Percentiles rank a stretch among this genome's conserved stretches.
These are phyloP conservation scores for Eilema depressum DNA, from an alignment of 2,888 invertebrate species.

Conservation along the genomic window DNA sequence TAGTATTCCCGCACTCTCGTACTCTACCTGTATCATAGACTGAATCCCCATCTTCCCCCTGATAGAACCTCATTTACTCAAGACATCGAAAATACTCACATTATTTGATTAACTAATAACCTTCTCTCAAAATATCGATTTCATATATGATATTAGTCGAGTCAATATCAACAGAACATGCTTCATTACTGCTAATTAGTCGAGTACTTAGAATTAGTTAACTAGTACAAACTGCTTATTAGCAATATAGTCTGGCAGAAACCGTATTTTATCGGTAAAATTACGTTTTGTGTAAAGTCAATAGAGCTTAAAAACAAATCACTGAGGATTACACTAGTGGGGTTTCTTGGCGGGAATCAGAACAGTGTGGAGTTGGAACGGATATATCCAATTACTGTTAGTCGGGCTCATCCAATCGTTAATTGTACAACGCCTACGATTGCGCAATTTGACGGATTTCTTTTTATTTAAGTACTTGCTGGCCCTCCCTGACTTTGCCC, in stretches of 20 bases:
- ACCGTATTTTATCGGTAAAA: slow-evolving; percentile 39
- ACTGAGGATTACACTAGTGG: slow-evolving; percentile 43
- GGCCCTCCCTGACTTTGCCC: too few species aligned
- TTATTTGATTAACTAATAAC: too few species aligned
- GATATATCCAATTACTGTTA: slow-evolving; percentile 52
- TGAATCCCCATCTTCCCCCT: too few species aligned
- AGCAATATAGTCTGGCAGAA: slow-evolving; percentile 19
- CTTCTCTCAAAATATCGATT: too few species aligned
- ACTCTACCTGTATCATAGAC: too few species aligned
- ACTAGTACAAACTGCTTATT: slow-evolving; percentile 17
- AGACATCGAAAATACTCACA: too few species aligned
- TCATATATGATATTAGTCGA: background rate
- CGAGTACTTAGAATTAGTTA: slow-evolving; percentile 21
- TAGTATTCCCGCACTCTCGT: too few species aligned
- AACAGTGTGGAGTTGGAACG: slow-evolving; percentile 32
- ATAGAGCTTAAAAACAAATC: slow-evolving; percentile 58
- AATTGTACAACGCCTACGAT: slow-evolving; percentile 57
- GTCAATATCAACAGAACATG: slow-evolving; percentile 19
- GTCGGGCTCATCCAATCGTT: slow-evolving; percentile 43
- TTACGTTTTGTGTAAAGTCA: slow-evolving; percentile 50
- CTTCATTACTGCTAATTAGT: slow-evolving; percentile 22
- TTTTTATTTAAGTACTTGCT: background rate
- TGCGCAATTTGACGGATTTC: slow-evolving; percentile 57
- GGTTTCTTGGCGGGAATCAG: slow-evolving; percentile 54
- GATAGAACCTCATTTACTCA: too few species aligned